Evolutionary conservation across 2,888 invertebrate genomes (phyloP), one percentile per base, ranked within the genome.

Genomic region (Leptinotarsa tumamoca): DNA sequence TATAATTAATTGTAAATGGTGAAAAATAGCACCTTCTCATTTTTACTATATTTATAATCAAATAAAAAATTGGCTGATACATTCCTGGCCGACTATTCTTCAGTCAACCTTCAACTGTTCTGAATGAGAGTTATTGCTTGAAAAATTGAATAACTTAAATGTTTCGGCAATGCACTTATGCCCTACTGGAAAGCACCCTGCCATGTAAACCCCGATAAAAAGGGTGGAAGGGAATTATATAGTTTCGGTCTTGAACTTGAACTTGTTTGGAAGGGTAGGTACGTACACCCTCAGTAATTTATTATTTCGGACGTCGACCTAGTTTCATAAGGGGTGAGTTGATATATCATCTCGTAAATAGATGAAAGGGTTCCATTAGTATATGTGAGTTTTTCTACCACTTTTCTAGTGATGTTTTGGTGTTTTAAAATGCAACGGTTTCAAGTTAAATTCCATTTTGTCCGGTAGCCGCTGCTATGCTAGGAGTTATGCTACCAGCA

Each of bases 191-290:
- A 74, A 63, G 72, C 72, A 77, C 77, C 77, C 77, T 68, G 71
- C 23, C 72, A 72, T 49, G 56, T 75, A 54, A 77, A 70, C 70
- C 74, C 73, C 56, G 61, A 67, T 73, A 69, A n/a, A 74, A 72
- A 69, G 77, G 74, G 72, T 70, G 61, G 54, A 54, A 68, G 68
- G 68, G 50, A 58, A 56, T 67, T 54, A 68, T 63, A 67, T 63
- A 66, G 23, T 66, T 71, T 66, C 54, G 71, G 66, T 71, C 52
- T 63, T 76, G 76, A 77, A 77, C 77, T 74, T 77, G 77, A 77
- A 77, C 74, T 77, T 74, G 72, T 68, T 54, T 27, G 72, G 71
- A 49, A 71, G 77, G 77, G 69, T 74, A 17, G 4, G 52, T 10
- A 68, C 68, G 52, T 68, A 21, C 77, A 77, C 71, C 77, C 77